phyloP scores from a whole-genome alignment of 2,888 invertebrate genomes.

The Acleris cristana region DNA sequence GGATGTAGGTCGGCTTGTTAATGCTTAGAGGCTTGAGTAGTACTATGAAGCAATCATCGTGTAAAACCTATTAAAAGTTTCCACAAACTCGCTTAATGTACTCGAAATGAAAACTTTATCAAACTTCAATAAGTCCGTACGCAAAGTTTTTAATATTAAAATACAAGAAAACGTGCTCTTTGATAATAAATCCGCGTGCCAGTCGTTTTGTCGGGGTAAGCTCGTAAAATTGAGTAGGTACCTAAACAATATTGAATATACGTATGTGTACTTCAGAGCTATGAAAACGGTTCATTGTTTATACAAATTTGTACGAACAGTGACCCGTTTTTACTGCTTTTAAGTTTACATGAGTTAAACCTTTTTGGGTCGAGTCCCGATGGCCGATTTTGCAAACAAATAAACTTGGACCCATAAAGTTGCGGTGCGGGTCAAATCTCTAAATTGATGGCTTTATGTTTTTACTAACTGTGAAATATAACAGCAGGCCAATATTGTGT shows the following conservation, averaged over 20 bases:
- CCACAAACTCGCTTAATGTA: too few species aligned
- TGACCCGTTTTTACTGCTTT: too few species aligned
- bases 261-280: too few species aligned
- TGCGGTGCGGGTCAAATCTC: background rate
- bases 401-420: slow-evolving; percentile 13
- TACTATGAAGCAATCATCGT: background rate
- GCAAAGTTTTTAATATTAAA: too few species aligned
- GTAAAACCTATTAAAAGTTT: too few species aligned
- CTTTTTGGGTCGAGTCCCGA: slow-evolving; percentile 6
- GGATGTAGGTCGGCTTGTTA: slow-evolving; percentile 40
- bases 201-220: slow-evolving; percentile 1
- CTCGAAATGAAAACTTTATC: too few species aligned
- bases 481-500: too few species aligned
- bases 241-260: slow-evolving; percentile 27
- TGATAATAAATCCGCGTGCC: slow-evolving; percentile 23
- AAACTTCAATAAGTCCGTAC: too few species aligned
- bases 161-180: background rate
- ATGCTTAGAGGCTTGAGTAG: slow-evolving; percentile 10
- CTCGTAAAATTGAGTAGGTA: slow-evolving; percentile 26
- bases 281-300: too few species aligned
- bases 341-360: slow-evolving; percentile 5
- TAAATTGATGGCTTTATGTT: background rate
- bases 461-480: too few species aligned
- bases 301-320: too few species aligned
- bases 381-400: slow-evolving; percentile 12